Evolutionary conservation across 2,113 vertebrate species (phyloP).

Genomic region (Cacatua alba): DNA sequence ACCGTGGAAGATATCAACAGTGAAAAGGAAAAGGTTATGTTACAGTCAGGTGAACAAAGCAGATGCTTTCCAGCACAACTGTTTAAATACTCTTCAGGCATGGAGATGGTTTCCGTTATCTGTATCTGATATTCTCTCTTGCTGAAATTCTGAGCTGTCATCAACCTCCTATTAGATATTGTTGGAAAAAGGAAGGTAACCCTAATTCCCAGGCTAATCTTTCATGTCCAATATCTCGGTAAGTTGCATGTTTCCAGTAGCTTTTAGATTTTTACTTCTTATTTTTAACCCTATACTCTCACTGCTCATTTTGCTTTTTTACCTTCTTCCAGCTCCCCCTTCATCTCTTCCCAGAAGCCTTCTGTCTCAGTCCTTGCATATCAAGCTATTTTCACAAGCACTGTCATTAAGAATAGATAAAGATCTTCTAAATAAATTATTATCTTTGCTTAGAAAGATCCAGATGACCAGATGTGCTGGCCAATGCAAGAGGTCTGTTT

Average conservation of each 20-base stretch:
- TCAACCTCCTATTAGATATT: not conserved
- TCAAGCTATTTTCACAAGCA: not conserved
- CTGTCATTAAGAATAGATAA: slow-evolving; percentile 42
- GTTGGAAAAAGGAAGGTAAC: slow-evolving; percentile 27
- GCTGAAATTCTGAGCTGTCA: slow-evolving; percentile 36
- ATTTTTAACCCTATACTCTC: slow-evolving; percentile 12
- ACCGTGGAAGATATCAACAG: not conserved
- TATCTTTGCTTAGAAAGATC: not conserved
- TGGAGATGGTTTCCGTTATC: not conserved
- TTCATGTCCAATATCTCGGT: not conserved
- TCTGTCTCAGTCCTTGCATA: not conserved
- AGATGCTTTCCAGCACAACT: not conserved
- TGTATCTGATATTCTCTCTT: not conserved
- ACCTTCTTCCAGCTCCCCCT: not conserved
- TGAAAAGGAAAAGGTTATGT: not conserved
- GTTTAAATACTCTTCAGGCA: not conserved
- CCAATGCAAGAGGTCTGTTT: not conserved
- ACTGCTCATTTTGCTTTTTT: not conserved
- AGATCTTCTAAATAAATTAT: slow-evolving; percentile 29
- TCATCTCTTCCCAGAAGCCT: slow-evolving; percentile 6
- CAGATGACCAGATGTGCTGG: not conserved
- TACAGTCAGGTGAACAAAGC: not conserved
- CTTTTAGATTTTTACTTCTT: not conserved
- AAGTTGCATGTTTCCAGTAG: not conserved
- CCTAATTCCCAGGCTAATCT: not conserved